Conservation (phyloP, 2,113 vertebrate genomes). For the Haemorhous mexicanus region DNA sequence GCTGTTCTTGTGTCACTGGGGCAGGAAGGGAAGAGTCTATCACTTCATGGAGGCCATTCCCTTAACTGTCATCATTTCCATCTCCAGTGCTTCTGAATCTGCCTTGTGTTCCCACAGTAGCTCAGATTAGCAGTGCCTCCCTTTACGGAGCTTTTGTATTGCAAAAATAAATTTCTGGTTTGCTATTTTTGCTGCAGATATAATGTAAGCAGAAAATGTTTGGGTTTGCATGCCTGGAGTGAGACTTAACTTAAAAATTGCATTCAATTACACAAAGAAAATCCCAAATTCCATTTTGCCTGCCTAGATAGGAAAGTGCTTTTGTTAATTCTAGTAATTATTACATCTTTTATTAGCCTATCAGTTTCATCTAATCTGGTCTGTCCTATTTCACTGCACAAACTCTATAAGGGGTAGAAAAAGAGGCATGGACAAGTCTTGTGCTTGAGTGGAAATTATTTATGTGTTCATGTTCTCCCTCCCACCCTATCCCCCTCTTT, state of each 20-base stretch:
- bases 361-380: not conserved
- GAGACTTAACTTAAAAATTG: not conserved
- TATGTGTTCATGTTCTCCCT: not conserved
- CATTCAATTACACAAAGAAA: not conserved
- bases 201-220: not conserved
- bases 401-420: not conserved
- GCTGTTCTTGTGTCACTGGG: not conserved
- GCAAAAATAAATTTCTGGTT: not conserved
- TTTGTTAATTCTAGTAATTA: not conserved
- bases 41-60: not conserved
- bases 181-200: not conserved
- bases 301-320: not conserved
- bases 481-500: not conserved
- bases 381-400: not conserved
- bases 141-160: not conserved
- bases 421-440: not conserved
- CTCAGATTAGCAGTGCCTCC: not conserved
- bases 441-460: not conserved
- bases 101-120: not conserved
- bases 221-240: not conserved
- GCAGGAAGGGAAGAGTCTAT: not conserved
- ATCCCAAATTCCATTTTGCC: not conserved
- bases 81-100: not conserved
- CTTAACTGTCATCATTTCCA: not conserved
- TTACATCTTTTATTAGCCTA: not conserved